phyloP scores from a whole-genome alignment of 1,140 invertebrate species.

The Heliconius hewitsoni region DNA sequence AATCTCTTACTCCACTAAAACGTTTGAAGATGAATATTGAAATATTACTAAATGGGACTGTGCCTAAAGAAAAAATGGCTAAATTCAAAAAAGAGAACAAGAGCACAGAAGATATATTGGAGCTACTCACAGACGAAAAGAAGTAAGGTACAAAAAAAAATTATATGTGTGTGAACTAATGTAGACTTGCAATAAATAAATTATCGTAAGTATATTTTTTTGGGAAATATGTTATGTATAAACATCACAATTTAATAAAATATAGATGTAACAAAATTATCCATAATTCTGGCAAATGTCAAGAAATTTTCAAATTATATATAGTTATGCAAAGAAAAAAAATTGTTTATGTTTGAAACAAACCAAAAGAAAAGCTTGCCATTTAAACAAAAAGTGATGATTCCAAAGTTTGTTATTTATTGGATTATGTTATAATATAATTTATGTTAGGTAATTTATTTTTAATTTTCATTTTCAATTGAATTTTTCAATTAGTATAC shows the following conservation, averaged over 20 bases:
- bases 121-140: constrained; percentile 84
- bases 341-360: not conserved
- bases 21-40: constrained; percentile 87
- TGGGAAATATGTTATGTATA: not conserved
- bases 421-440: constrained; percentile 48
- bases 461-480: not conserved
- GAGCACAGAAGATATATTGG: constrained; percentile 88
- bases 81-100: constrained; percentile 87
- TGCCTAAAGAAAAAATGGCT: constrained; percentile 89
- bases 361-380: constrained; percentile 51
- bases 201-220: not conserved
- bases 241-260: constrained; percentile 10
- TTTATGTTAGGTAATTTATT: constrained; percentile 33
- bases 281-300: not conserved
- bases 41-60: constrained; percentile 90
- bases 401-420: constrained; percentile 57
- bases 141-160: constrained; percentile 38
- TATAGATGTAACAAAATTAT: not conserved
- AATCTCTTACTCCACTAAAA: constrained; percentile 81
- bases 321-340: not conserved
- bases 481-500: not conserved
- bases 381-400: constrained; percentile 58
- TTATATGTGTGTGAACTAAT: not conserved
- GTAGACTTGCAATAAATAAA: too few species aligned
- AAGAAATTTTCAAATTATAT: not conserved